Base-by-base conservation (phyloP, 2,797 vertebrate genomes). In the Paedocypris micromegethes region DNA sequence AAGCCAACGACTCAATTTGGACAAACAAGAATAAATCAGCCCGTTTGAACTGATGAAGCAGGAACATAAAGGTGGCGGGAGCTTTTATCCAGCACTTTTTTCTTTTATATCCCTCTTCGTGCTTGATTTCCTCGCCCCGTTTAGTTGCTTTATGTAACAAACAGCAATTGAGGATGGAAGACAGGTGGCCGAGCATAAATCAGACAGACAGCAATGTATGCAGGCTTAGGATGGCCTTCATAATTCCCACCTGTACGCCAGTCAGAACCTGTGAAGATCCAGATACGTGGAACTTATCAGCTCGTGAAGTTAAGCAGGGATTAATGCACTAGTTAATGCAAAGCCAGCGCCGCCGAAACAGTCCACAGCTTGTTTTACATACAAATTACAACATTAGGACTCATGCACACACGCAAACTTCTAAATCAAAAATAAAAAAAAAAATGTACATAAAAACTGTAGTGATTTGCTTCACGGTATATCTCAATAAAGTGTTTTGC, bases 91-190 rank as follows among this genome's bases (percentile, higher is more conserved):
- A 72, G 80, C 77, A 77, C 23, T 23, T n/a, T 42, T 76, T 77
- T 84, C 70, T 82, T 80, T 78, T 78, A 83, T 86, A 83, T 76
- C 84, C 80, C 86, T 80, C 79, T 86, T 87, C 83, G 88, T 72
- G 82, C 74, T 75, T 78, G 86, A 85, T 84, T 87, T 85, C 81
- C 66, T 80, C 68, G 59, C 46, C 72, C 75, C 79, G 80, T 77
- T 83, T 78, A 76, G 66, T 61, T 76, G 76, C 71, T 82, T 77
- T 78, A 84, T 79, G 79, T 84, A 84, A 86, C 80, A 77, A 84
- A 78, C 72, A 64, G 74, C 68, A 75, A 77, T 64, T 75, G 69
- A 75, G 68, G 52, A 58, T 65, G 5, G 63, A 75, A 73, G 81
- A 79, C 79, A 84, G 83, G 75, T 85, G 81, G 73, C 56, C 46